Percentiles rank a stretch among this genome's conserved stretches.
Conservation (phyloP, 2,113 vertebrate species). For the Leptobrachium leishanense region DNA sequence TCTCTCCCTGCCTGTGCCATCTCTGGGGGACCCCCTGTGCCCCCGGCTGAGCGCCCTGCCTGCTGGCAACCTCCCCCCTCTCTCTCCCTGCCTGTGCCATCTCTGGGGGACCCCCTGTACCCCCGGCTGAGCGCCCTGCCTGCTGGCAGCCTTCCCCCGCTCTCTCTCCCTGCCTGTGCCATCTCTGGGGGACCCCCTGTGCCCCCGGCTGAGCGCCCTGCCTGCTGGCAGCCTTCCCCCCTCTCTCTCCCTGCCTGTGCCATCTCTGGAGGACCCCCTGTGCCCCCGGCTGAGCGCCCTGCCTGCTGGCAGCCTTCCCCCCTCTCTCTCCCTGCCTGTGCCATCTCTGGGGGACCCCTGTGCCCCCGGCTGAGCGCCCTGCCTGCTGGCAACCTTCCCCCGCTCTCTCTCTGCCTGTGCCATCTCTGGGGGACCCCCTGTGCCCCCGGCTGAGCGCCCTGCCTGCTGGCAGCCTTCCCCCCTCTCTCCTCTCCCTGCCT, state of each 20-base stretch:
- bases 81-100: not conserved
- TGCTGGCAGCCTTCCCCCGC: too few relatives aligned
- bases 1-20: not conserved
- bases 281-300: too few relatives aligned
- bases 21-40: not conserved
- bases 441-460: not conserved
- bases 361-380: not conserved
- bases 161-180: not conserved
- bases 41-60: not conserved
- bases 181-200: not conserved
- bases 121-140: too few relatives aligned
- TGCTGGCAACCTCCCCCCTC: not conserved
- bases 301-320: too few relatives aligned
- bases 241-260: too few relatives aligned
- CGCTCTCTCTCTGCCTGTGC: not conserved
- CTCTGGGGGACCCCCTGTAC: too few relatives aligned
- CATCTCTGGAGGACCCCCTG: too few relatives aligned
- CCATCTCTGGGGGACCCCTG: not conserved
- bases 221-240: too few relatives aligned
- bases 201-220: too few relatives aligned
- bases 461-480: not conserved
- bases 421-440: not conserved
- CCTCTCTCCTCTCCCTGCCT: not conserved
- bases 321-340: too few relatives aligned
- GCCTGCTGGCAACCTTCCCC: not conserved